Base-by-base conservation (phyloP, 2,113 vertebrate species). In the Tachysurus fulvidraco region DNA sequence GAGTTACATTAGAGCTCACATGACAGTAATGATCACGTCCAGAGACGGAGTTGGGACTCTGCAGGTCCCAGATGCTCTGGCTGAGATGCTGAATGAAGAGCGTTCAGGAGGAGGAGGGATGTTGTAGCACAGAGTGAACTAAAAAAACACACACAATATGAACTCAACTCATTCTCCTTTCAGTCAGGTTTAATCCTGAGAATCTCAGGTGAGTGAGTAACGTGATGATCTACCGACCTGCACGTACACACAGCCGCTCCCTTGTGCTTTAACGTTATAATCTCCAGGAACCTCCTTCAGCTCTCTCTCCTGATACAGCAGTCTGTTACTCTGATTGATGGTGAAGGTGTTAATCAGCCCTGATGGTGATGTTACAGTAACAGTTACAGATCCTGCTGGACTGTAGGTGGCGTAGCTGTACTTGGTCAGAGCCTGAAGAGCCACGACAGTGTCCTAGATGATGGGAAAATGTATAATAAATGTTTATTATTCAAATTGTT, bases 341-440 rank as follows among this genome's bases (percentile, higher is more conserved):
- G 36, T 93, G 90, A 98, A 98, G 82, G 90, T 83, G n/a, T 16
- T 90, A 82, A 89, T 91, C 90, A 91, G 91, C 44, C 94, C 93
- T 74, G 90, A 92, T 0, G 85, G 19, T 0, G 95, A 95, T 0
- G 85, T 94, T 89, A 97, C 94, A 0, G 71, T 93, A 85, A 97
- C 91, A 67, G 84, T 50, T 5, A 89, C 85, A 21, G 30, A 44
- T 90, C 94, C 82, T 88, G 91, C 0, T 19, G 50, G 59, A 25
- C 88, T 94, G 88, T 94, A 96, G 0, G 93, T 95, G 92, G 93
- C 89, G 0, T 91, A 76, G 17, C 94, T 95, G 1, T 97, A 97
- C 85, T 95, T 96, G 21, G 97, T 94, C 88, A 98, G 90, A 1
- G 96, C 96, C 90, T 98, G 96, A 60, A 97, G 95, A 85, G 96